Evolutionary conservation across 2,113 vertebrate species (phyloP).

Genomic region (Donacobius atricapilla): DNA sequence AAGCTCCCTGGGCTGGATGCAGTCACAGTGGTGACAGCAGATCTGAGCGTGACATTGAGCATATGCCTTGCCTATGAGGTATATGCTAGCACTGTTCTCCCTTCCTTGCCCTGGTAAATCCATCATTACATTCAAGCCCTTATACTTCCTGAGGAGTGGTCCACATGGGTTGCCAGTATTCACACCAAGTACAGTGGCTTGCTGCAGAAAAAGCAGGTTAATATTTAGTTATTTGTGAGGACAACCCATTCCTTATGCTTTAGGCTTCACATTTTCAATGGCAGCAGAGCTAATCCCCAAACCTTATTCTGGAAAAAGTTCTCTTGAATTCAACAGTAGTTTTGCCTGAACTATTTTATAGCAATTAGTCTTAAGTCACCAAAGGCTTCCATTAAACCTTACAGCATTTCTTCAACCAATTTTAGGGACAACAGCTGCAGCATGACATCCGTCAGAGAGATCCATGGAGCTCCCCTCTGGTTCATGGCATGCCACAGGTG

Average conservation of each 20-base stretch:
- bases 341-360: background rate
- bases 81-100: background rate
- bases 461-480: background rate
- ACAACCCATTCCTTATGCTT: background rate
- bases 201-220: background rate
- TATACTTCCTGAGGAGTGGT: background rate
- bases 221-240: background rate
- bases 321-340: background rate
- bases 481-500: fast-evolving
- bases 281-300: background rate
- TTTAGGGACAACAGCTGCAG: background rate
- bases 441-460: background rate
- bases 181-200: background rate
- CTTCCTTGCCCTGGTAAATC: background rate
- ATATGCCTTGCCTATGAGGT: background rate
- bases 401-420: background rate
- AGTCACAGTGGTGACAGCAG: background rate
- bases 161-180: background rate
- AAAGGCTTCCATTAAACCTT: background rate
- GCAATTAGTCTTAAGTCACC: background rate
- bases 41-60: conserved; percentile 22
- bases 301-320: background rate
- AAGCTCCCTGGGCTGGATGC: background rate
- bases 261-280: background rate
- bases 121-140: background rate